A percentile compares a stretch with the other conserved stretches of the same genome.
Evolutionary conservation across 2,888 invertebrate species (phyloP).

Genomic region (Campoletis raptor): DNA sequence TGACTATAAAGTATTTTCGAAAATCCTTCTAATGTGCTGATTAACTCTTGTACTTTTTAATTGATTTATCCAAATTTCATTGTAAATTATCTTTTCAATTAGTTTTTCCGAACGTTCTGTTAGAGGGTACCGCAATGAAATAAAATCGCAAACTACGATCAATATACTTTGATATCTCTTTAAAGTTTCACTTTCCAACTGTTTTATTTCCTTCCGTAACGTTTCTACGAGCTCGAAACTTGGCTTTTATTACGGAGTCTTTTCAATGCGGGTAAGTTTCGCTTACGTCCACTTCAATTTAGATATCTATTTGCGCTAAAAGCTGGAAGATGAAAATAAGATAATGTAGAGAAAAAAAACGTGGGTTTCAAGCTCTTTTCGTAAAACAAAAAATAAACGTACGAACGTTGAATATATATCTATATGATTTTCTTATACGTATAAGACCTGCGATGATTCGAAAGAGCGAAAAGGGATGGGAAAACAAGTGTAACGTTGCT

Average conservation of each 20-base stretch:
- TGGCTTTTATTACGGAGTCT: neutral
- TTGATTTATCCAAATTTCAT: no score
- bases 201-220: neutral
- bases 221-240: neutral
- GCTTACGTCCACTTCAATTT: neutral
- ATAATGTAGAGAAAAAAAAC: neutral
- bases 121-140: neutral
- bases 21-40: neutral
- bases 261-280: neutral
- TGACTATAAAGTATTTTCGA: neutral
- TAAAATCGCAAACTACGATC: neutral
- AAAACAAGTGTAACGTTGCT: constrained; percentile 52
- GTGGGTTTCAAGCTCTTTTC: constrained; percentile 1
- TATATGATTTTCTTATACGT: neutral
- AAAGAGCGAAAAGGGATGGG: neutral
- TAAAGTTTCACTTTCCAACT: neutral
- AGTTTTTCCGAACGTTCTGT: neutral
- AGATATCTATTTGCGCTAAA: neutral
- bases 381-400: neutral
- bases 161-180: neutral
- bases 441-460: constrained; percentile 14
- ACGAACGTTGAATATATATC: neutral
- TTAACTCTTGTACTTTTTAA: no score
- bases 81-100: neutral
- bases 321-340: constrained; percentile 3